Percentiles rank a stretch among this genome's conserved stretches.
phyloP scores from a whole-genome alignment of 2,113 vertebrate species.

The Gallinago jamesoni region DNA sequence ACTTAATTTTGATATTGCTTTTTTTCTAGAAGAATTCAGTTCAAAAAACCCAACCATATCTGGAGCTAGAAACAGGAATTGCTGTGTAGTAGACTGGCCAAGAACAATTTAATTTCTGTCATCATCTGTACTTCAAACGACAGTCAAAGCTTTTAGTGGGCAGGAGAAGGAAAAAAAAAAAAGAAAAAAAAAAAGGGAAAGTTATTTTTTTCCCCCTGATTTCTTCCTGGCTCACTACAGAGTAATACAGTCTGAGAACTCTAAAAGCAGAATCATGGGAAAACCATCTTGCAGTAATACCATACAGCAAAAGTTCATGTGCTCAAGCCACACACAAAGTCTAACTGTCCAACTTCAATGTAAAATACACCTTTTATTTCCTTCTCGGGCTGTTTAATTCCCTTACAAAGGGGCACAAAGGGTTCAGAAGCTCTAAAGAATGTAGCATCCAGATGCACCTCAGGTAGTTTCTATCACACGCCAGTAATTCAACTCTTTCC shows the following conservation, averaged over 20 bases:
- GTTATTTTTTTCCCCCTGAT: neutral
- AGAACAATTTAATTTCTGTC: neutral
- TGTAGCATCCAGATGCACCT: neutral
- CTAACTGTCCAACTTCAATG: neutral
- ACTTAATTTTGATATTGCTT: neutral
- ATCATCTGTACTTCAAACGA: neutral
- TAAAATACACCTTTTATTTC: neutral
- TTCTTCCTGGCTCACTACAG: neutral
- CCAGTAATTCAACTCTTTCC: neutral
- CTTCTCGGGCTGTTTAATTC: neutral
- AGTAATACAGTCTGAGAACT: neutral
- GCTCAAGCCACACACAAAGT: neutral
- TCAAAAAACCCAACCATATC: neutral
- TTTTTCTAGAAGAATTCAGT: neutral
- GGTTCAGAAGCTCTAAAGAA: neutral
- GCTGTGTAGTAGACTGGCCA: neutral
- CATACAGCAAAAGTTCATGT: neutral
- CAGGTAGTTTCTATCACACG: neutral
- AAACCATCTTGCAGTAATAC: neutral
- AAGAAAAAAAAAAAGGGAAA: neutral
- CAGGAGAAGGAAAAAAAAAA: neutral
- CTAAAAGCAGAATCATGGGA: neutral
- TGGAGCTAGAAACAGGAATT: neutral
- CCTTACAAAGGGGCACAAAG: neutral
- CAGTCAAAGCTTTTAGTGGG: neutral